Evolutionary conservation across 23 tunicate genomes (phyloP).

Genomic region (Halocynthia roretzi): DNA sequence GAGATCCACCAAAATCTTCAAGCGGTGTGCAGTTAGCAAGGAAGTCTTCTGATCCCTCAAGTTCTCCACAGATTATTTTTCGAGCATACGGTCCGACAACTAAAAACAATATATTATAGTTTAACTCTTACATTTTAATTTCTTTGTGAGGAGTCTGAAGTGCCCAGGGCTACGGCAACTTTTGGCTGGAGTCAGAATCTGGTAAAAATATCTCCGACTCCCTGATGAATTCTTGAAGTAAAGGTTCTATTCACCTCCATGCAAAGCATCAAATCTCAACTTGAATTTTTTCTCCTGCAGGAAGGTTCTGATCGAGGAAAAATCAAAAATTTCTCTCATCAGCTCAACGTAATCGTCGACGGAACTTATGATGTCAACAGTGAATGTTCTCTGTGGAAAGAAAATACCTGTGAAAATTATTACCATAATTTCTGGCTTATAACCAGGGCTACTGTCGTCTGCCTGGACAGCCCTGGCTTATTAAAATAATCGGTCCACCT

Average conservation of each 20-base stretch:
- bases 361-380: slow-evolving; percentile 62
- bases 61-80: slow-evolving; percentile 58
- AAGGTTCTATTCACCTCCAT: slow-evolving; percentile 29
- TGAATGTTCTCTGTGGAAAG: slow-evolving; percentile 19
- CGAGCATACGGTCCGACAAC: slow-evolving; percentile 90
- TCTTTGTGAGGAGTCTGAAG: too few relatives aligned
- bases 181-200: too few relatives aligned
- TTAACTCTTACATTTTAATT: too few relatives aligned
- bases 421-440: background rate
- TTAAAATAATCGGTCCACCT: background rate
- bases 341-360: slow-evolving; percentile 73
- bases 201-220: too few relatives aligned
- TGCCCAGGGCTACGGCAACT: too few relatives aligned
- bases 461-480: background rate
- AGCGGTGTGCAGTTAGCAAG: slow-evolving; percentile 69
- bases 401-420: background rate
- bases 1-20: slow-evolving; percentile 92
- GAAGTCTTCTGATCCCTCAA: slow-evolving; percentile 42
- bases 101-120: background rate
- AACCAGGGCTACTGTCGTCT: background rate
- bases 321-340: slow-evolving; percentile 87
- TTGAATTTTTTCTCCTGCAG: slow-evolving; percentile 29
- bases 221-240: too few relatives aligned
- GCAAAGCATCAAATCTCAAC: slow-evolving; percentile 80
- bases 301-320: slow-evolving; percentile 45